These are phyloP conservation scores for Pteropus alecto DNA, from an alignment of 2,113 vertebrate genomes.

Conservation along the genomic window DNA sequence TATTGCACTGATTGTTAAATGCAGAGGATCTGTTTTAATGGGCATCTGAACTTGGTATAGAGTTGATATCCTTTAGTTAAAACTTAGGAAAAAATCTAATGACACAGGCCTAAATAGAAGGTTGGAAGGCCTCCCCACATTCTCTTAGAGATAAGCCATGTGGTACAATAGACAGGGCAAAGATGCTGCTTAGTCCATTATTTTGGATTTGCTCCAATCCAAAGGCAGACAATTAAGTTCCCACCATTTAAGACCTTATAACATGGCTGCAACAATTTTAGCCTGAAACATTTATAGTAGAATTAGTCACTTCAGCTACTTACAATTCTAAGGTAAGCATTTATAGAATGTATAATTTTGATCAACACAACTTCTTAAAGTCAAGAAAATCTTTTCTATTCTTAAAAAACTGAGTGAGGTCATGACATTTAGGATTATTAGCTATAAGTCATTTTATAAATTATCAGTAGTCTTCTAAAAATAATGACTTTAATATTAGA, in stretches of 20 bases:
- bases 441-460: constrained; percentile 27
- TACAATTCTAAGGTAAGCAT: neutral
- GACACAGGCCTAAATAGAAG: neutral
- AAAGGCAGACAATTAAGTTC: neutral
- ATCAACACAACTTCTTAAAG: neutral
- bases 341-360: neutral
- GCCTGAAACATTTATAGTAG: neutral
- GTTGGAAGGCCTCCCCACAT: neutral
- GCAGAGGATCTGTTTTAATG: neutral
- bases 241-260: neutral
- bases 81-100: neutral
- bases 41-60: neutral
- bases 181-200: neutral
- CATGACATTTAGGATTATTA: neutral
- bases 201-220: neutral
- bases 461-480: neutral
- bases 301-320: constrained; percentile 15
- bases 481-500: constrained; percentile 36
- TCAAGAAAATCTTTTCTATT: neutral
- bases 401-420: neutral
- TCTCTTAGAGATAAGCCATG: neutral
- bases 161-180: neutral
- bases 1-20: neutral
- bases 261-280: neutral
- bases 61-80: neutral